Evolutionary conservation across 2,113 vertebrate species (phyloP), one percentile per base, ranked within the genome.

Genomic region (Macquaria ambigua): DNA sequence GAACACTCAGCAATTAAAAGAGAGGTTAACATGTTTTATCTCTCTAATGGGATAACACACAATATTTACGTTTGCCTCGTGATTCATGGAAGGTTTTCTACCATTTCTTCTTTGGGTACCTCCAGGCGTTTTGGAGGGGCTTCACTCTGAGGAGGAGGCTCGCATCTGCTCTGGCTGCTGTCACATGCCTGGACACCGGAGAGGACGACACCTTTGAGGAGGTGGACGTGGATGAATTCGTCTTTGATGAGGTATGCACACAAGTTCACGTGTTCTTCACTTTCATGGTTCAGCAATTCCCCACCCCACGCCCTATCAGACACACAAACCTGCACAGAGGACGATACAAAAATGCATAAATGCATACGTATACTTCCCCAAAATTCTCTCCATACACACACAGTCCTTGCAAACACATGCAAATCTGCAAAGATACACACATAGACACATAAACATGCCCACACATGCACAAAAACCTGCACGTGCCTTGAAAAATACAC

Each of bases 111-210:
- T 95, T 93, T 23, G 78, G 79, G 88, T 96, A 94, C 96, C 94
- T 97, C 93, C 95, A 99, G 98, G 98, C 98, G 31, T 90, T 91
- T 87, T 99, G 98, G 98, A 98, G 96, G 83, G 98, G 98, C 82
- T 97, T 95, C 86, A 20, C 87, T 92, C 94, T 99, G 81, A 94
- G 98, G 93, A 98, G 95, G 94, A 98, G 97, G 93, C 95, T 99
- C 81, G 79, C 95, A 87, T 92, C 85, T 81, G 97, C 97, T 88
- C 94, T 98, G 76, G 96, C 97, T 83, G 86, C 87, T 18, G 86
- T 91, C 61, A 74, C 68, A 5, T 12, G 74, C 25, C 12, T 48
- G 4, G 52, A 87, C 89, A 87, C 91, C 72, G 96, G 94, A 78
- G 92, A 95, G 81, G 97, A 97, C 21, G 96, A 97, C 89, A 94